Evolutionary conservation across 1,140 invertebrate genomes (phyloP), one percentile per base, ranked within the genome.

Genomic region (Conopomorpha cramerella): DNA sequence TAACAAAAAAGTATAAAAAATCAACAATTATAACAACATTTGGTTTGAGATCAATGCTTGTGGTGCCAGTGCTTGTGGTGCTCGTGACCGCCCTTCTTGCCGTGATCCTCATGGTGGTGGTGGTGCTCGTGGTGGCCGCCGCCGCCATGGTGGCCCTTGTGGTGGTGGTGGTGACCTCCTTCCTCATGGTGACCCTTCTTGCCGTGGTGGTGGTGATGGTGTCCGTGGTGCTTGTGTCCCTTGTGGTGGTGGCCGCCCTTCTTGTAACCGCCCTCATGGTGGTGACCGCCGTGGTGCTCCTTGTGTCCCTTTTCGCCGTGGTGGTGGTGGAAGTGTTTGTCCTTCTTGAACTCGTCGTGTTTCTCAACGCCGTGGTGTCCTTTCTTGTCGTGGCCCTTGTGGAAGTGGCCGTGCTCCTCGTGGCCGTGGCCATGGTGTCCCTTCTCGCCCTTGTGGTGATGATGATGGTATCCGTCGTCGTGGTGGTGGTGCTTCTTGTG

Each of bases 311-410:
- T 85, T 34, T 88, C 88, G 39, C 89, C 85, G 47, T 82, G 82
- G 43, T 91, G 86, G 28, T 91, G 86, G 50, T 91, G 91, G 73
- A 89, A 90, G 47, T 74, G 61, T 30, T 74, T 74, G 48, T 77
- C 57, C 46, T 74, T 77, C 41, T 72, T 72, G 65, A 72, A 77
- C 39, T 77, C 72, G 50, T 91, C 88, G 16, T 66, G 58, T 48
- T 89, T 90, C 56, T 90, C 87, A 26, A 87, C 81, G 44, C 85
- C 88, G 51, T 90, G 86, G 47, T 90, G 87, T 49, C 88, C 89
- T 7, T 88, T 88, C 29, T 83, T 87, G 14, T 86, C 86, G 60
- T 91, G 87, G 0, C 88, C 89, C 38, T 90, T 90, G 47, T 89
- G 89, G 59, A 87, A 84, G 40, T 84, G 43, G 64, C 82, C 77